These are phyloP conservation scores for Thumatha senex DNA, from an alignment of 2,888 invertebrate genomes.

Conservation along the genomic window DNA sequence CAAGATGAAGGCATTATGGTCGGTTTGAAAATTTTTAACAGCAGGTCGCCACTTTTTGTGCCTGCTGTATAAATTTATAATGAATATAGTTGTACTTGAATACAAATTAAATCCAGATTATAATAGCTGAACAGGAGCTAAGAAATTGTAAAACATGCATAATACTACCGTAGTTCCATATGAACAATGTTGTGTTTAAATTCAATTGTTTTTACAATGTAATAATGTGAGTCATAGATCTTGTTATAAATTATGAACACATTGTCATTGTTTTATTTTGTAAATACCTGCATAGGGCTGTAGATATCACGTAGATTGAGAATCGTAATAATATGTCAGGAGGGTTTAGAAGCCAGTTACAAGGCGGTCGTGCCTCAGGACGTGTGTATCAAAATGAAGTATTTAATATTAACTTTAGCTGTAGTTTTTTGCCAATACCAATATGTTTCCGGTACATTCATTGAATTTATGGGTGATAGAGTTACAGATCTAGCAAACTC, in stretches of 20 bases:
- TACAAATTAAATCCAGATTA: background rate
- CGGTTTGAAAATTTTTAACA: too few species aligned
- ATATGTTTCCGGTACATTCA: slow-evolving; percentile 37
- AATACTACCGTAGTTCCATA: background rate
- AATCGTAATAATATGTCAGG: slow-evolving; percentile 10
- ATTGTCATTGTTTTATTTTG: slow-evolving; percentile 27
- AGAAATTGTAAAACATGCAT: background rate
- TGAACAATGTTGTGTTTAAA: slow-evolving; percentile 2
- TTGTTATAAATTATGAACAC: slow-evolving; percentile 19
- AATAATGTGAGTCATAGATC: slow-evolving; percentile 19
- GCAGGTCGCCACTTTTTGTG: too few species aligned
- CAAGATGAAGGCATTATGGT: too few species aligned
- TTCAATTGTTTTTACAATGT: slow-evolving; percentile 9
- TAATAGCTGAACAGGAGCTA: background rate
- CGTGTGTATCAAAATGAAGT: slow-evolving; percentile 30
- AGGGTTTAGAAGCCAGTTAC: slow-evolving; percentile 13
- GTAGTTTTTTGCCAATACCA: slow-evolving; percentile 28
- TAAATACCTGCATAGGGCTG: slow-evolving; percentile 18
- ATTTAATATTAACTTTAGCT: slow-evolving; percentile 18
- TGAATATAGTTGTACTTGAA: background rate
- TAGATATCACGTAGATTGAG: slow-evolving; percentile 7
- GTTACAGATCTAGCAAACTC: slow-evolving; percentile 34
- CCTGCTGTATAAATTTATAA: background rate
- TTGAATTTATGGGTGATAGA: slow-evolving; percentile 35
- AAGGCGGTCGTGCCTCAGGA: background rate